These are phyloP conservation scores for Leguminivora glycinivorella DNA, from an alignment of 1,140 invertebrate species.

Conservation along the genomic window DNA sequence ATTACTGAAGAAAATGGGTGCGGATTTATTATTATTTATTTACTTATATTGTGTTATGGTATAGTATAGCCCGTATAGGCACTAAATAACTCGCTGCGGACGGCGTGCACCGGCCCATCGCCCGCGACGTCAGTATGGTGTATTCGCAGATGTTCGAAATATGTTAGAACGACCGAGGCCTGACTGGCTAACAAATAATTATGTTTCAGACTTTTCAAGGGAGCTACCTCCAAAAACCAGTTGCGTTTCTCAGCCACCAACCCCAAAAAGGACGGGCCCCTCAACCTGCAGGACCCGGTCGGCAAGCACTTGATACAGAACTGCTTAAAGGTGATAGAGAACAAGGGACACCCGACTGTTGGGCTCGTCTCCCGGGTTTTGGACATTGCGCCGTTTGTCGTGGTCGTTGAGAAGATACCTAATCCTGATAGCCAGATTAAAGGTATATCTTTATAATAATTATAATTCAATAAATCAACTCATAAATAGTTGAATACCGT, in stretches of 20 bases:
- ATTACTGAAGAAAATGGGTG: conserved; percentile 83
- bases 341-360: conserved; percentile 78
- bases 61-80: no score
- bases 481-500: no score
- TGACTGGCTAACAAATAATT: not conserved
- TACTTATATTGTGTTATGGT: not conserved
- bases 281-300: conserved; percentile 51
- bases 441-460: no score
- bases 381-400: conserved; percentile 87
- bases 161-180: no score
- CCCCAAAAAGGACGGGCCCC: conserved; percentile 68
- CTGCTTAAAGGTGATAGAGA: conserved; percentile 83
- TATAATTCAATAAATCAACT: no score
- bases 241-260: conserved; percentile 48
- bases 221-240: conserved; percentile 44
- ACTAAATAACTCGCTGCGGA: no score
- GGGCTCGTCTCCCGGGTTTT: conserved; percentile 87
- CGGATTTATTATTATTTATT: conserved; percentile 35
- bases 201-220: conserved; percentile 44
- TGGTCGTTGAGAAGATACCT: conserved; percentile 74
- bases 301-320: conserved; percentile 81
- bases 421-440: conserved; percentile 31
- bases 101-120: no score
- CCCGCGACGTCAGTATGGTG: no score
- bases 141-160: no score